Base-by-base conservation (phyloP, 1,140 invertebrate genomes). In the Eriocheir sinensis region DNA sequence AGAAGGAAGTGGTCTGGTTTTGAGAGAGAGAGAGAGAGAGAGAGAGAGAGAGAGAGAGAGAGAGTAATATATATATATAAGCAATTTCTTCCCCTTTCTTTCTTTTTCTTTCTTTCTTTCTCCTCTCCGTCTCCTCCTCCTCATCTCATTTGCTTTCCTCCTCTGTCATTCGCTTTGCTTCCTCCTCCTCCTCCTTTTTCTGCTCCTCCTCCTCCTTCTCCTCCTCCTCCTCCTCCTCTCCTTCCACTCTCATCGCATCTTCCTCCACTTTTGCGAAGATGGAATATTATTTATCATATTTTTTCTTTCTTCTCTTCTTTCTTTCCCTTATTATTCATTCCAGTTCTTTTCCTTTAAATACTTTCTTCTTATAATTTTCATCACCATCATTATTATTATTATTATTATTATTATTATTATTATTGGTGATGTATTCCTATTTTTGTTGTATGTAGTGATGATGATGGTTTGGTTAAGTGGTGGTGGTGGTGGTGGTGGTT, bases 291-390 rank as follows among this genome's bases (percentile, higher is more conserved):
- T n/a, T n/a, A n/a, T n/a, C 36, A 38, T 38, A n/a, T 83, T 38
- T 83, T 83, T n/a, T n/a, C 30, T n/a, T 83, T 83, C 81, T 83
- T 83, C 60, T 83, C 36, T 53, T 53, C 48, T 21, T 53, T 21
- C 2, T 9, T 53, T 53, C 8, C 48, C 21, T n/a, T n/a, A n/a
- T n/a, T n/a, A n/a, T n/a, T n/a, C n/a, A n/a, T n/a, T n/a, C n/a
- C n/a, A n/a, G n/a, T n/a, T n/a, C n/a, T n/a, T n/a, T n/a, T n/a
- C n/a, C n/a, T n/a, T n/a, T n/a, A n/a, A n/a, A n/a, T n/a, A n/a
- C n/a, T n/a, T n/a, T n/a, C n/a, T n/a, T n/a, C n/a, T n/a, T n/a
- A n/a, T n/a, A n/a, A n/a, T n/a, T n/a, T n/a, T n/a, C n/a, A n/a
- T n/a, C n/a, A n/a, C n/a, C n/a, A n/a, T n/a, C n/a, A n/a, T n/a